Evolutionary conservation across 1,140 invertebrate species (phyloP).

Genomic region (Dinothrombium tinctorium): DNA sequence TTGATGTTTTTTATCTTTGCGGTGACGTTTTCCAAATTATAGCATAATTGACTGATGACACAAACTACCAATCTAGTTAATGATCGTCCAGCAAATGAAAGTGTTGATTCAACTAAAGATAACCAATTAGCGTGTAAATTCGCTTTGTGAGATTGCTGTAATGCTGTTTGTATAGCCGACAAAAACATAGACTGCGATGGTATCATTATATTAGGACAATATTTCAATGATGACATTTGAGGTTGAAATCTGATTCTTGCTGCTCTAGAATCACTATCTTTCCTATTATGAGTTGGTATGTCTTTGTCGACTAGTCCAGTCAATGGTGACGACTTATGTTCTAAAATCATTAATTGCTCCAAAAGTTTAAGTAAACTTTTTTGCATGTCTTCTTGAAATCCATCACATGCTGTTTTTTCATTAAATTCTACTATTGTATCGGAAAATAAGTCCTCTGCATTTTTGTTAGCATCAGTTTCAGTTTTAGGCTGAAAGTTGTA

Average conservation of each 20-base stretch:
- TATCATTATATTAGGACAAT: slow-evolving; percentile 27
- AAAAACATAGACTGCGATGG: slow-evolving; percentile 66
- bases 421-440: slow-evolving; percentile 64
- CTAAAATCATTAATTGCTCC: slow-evolving; percentile 13
- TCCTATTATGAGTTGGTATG: background rate
- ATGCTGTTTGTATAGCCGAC: slow-evolving; percentile 47
- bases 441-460: slow-evolving; percentile 28
- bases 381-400: slow-evolving; percentile 13
- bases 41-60: slow-evolving; percentile 55
- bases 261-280: slow-evolving; percentile 5
- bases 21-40: slow-evolving; percentile 40
- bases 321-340: slow-evolving; percentile 4
- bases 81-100: slow-evolving; percentile 44
- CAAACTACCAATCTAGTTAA: slow-evolving; percentile 47
- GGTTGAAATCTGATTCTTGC: slow-evolving; percentile 8
- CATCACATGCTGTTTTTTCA: slow-evolving; percentile 26
- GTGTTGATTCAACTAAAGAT: slow-evolving; percentile 44
- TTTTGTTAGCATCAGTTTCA: background rate
- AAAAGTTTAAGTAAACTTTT: slow-evolving; percentile 10
- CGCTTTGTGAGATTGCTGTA: slow-evolving; percentile 31
- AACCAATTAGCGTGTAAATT: slow-evolving; percentile 56
- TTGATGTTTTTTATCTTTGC: slow-evolving; percentile 5
- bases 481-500: slow-evolving; percentile 28
- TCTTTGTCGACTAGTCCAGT: slow-evolving; percentile 3
- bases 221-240: slow-evolving; percentile 11